Percentiles rank a stretch among this genome's conserved stretches.
Conservation (phyloP, 1,140 invertebrate genomes). For the Orchestia grillus region DNA sequence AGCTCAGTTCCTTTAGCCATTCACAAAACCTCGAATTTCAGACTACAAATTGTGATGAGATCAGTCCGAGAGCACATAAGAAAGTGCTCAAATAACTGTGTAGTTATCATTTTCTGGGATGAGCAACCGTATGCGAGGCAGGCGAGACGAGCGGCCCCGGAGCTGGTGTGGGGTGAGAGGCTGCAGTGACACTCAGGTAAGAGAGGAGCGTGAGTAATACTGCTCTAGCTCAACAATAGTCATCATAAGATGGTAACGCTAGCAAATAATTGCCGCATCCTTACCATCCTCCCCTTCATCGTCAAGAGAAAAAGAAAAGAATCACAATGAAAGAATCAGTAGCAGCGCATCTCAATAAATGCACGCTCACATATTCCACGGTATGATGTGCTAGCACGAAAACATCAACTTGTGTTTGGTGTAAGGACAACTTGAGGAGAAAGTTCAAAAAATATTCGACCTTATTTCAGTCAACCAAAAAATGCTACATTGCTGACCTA, state of each 20-base stretch:
- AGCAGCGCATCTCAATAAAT: background rate
- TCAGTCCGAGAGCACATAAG: background rate
- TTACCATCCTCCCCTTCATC: constrained; percentile 55
- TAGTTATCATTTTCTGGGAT: too few relatives aligned
- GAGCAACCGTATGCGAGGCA: background rate
- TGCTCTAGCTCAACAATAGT: background rate
- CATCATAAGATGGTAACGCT: constrained; percentile 33
- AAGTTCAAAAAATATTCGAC: background rate
- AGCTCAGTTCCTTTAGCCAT: background rate
- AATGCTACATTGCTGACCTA: background rate
- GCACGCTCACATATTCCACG: background rate
- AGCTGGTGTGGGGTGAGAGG: background rate
- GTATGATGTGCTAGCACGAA: background rate
- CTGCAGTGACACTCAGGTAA: background rate
- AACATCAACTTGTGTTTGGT: background rate
- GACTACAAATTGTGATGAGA: background rate
- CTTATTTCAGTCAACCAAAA: background rate
- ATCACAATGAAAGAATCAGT: constrained; percentile 46
- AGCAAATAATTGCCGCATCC: constrained; percentile 12
- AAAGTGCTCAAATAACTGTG: too few relatives aligned
- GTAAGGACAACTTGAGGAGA: background rate
- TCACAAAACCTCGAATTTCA: background rate
- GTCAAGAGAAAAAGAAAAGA: constrained; percentile 46
- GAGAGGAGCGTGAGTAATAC: background rate
- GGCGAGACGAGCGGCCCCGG: background rate